Base-by-base conservation (phyloP, 1,140 invertebrate species). In the Drosophila leontia region DNA sequence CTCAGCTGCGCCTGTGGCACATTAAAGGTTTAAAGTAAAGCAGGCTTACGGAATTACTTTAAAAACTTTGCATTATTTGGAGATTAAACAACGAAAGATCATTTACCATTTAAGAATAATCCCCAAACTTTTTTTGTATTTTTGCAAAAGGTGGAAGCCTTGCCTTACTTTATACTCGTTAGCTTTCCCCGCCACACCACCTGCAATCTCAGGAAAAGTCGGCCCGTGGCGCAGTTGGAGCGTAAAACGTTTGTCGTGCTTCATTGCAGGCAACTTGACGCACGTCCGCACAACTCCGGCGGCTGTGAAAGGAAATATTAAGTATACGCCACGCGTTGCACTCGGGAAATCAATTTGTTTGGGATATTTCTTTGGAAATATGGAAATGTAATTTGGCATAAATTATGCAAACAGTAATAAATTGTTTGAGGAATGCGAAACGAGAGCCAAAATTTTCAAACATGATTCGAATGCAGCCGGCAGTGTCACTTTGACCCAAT, bases 201-300 rank as follows among this genome's bases (percentile, higher is more conserved):
- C 60, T 48, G 44, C 29, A 11, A 32, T 67, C 58, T n/a, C 7
- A 37, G 29, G 15, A 19, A 17, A n/a, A 26, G 7, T 9, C 5
- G 15, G 26, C 35, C 39, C n/a, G 26, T 63, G 58, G 11, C 44
- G 47, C 44, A 72, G 74, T 32, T 80, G 59, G 63, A 83, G 68
- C 77, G 58, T 87, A 41, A 83, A 84, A 34, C 53, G 65, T 63
- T 88, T 76, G 62, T 48, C 62, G 50, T 72, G 82, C 75, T 86
- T 72, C 82, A 79, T 79, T 86, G 82, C 65, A 69, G 53, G 59
- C 77, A 80, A 78, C 60, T 83, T 77, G 59, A 83, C 80, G 83
- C 83, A 87, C 83, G 83, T 87, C 64, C 82, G 84, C 71, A 72
- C 80, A 83, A 68, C 34, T 58, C 51, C 58, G 62, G 67, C 67